Percentiles rank a stretch among this genome's conserved stretches.
Conservation (phyloP, 1,140 invertebrate species). For the Magallana angulata region DNA sequence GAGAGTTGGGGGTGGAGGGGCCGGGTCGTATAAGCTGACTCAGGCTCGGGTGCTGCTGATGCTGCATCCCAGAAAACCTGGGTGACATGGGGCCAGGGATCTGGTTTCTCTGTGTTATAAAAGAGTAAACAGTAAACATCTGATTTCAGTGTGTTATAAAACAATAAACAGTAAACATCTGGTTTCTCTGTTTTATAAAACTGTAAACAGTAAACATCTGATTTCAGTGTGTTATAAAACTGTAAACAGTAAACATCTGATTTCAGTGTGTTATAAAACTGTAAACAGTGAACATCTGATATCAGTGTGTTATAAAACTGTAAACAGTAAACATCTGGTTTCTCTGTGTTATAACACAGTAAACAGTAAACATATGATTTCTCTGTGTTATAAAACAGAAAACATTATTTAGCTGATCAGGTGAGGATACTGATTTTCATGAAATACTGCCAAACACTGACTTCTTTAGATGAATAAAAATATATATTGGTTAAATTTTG, state of each 20-base stretch:
- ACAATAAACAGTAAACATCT: conserved; percentile 50
- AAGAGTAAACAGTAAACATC: conserved; percentile 38
- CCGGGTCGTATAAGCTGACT: conserved; percentile 51
- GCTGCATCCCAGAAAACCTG: conserved; percentile 60
- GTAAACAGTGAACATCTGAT: no score
- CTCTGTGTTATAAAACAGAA: conserved; percentile 58
- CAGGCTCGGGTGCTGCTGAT: conserved; percentile 60
- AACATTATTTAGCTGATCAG: no score
- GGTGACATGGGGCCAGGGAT: conserved; percentile 77
- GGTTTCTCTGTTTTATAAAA: conserved; percentile 68
- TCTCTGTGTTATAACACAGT: conserved; percentile 59
- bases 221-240: no score
- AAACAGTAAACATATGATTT: conserved; percentile 59
- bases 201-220: no score
- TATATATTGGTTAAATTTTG: no score
- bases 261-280: no score
- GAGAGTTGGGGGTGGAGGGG: conserved; percentile 60
- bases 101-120: conserved; percentile 70
- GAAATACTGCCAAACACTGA: no score
- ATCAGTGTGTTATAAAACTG: no score
- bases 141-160: conserved; percentile 70
- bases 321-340: conserved; percentile 64
- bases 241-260: no score
- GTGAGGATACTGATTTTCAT: no score
- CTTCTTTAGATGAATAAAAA: no score